phyloP scores from a whole-genome alignment of 2,797 vertebrate genomes.

The Oryzias sinensis region DNA sequence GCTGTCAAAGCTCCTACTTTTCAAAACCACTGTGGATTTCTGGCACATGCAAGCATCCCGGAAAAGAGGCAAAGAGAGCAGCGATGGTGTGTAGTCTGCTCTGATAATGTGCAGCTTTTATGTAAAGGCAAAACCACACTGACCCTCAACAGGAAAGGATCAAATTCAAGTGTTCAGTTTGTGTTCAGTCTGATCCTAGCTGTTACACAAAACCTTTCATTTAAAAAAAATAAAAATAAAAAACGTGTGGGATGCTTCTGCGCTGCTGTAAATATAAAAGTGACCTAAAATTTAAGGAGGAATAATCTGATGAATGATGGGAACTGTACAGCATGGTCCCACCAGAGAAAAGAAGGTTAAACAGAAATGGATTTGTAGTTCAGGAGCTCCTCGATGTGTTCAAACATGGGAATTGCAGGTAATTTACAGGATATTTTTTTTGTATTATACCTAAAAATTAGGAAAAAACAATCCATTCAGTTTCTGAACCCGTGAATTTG shows the following conservation, averaged over 20 bases:
- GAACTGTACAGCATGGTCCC: not conserved
- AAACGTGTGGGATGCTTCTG: not conserved
- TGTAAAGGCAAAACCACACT: too few species aligned
- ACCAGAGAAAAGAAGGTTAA: not conserved
- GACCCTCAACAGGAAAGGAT: too few species aligned
- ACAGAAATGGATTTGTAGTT: constrained; percentile 32
- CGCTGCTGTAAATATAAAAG: constrained; percentile 17
- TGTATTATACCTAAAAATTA: too few species aligned
- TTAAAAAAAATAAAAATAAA: constrained; percentile 4
- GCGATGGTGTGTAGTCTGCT: constrained; percentile 9
- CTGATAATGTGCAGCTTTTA: constrained; percentile 20
- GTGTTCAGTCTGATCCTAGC: not conserved
- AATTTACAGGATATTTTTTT: not conserved
- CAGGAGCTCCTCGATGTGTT: constrained; percentile 67
- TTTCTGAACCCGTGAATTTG: too few species aligned
- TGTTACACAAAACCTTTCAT: not conserved
- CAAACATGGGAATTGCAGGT: constrained; percentile 12
- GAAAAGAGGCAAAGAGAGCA: not conserved
- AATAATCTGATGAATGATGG: constrained; percentile 22
- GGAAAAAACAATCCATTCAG: too few species aligned
- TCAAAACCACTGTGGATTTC: constrained; percentile 49
- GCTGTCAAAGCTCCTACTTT: constrained; percentile 53
- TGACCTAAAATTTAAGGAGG: constrained; percentile 16
- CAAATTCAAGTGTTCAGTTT: not conserved
- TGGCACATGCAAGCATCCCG: constrained; percentile 18